Evolutionary conservation across 2,888 invertebrate genomes (phyloP), one percentile per base, ranked within the genome.

Genomic region (Osmoderma eremita): DNA sequence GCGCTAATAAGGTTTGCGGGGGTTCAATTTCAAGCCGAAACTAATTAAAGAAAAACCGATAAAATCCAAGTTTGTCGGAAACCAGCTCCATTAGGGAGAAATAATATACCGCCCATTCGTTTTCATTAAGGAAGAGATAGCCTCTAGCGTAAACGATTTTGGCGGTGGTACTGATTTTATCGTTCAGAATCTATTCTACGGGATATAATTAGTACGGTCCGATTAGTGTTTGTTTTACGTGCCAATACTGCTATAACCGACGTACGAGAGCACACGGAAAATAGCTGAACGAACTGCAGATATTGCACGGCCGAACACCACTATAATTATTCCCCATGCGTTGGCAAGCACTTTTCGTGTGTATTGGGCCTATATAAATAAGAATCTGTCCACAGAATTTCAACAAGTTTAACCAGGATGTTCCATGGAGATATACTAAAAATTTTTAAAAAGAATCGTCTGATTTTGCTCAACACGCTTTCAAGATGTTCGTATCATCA

Each of bases 221-320:
- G 42, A 42, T 42, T 42, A 17, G 15, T 42, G 42, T 42, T 42
- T 42, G 17, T 42, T 42, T 42, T 42, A 42, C 42, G 42, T 42
- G 42, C 42, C 17, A 13, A 42, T 42, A 42, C 17, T 42, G 42
- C 42, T 13, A 13, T n/a, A 42, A 42, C 8, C 42, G 17, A 42
- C 42, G 42, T 42, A 12, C 17, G 42, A 5, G n/a, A 42, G n/a
- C 10, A 42, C 42, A 42, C 13, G 13, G 42, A 1, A 42, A 42
- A 42, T 17, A 12, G 4, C 42, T 6, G 10, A 36, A 36, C n/a
- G n/a, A n/a, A n/a, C 30, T 42, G 5, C 5, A 6, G 36, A 42
- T 42, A 42, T 42, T 17, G 12, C 42, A 42, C 42, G 13, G 4
- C 5, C 3, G 17, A n/a, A 15, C 13, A 42, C n/a, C 17, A 42